Evolutionary conservation across 1,140 invertebrate genomes (phyloP).

Genomic region (Liolophura sinensis): DNA sequence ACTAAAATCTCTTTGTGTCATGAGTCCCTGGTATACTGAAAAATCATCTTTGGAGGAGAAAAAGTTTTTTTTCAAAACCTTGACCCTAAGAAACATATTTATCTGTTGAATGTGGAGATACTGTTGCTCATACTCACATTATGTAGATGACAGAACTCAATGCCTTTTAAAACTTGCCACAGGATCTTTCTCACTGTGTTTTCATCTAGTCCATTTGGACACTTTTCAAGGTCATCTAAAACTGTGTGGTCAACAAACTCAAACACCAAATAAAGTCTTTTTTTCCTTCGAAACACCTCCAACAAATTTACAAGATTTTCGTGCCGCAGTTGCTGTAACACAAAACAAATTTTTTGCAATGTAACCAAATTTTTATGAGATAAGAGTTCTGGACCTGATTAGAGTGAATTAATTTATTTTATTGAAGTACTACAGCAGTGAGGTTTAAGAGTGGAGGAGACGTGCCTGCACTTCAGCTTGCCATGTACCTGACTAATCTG

Average conservation of each 20-base stretch:
- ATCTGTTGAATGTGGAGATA: too few species aligned
- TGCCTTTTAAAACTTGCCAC: constrained; percentile 79
- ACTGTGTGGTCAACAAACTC: constrained; percentile 87
- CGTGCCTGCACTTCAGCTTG: too few species aligned
- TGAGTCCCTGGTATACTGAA: too few species aligned
- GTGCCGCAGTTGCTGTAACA: constrained; percentile 77
- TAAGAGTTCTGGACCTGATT: background rate
- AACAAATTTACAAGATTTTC: constrained; percentile 88
- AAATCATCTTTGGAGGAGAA: too few species aligned
- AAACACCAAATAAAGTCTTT: constrained; percentile 85
- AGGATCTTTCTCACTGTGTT: constrained; percentile 73
- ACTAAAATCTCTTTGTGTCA: too few species aligned
- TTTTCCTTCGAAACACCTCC: constrained; percentile 81
- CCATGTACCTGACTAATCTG: too few species aligned
- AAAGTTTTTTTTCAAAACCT: too few species aligned
- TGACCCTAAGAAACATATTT: too few species aligned
- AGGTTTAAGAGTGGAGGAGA: background rate
- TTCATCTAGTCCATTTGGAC: constrained; percentile 72
- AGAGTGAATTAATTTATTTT: background rate
- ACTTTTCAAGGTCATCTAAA: constrained; percentile 78
- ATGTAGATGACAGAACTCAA: constrained; percentile 84
- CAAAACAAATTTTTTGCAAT: constrained; percentile 27
- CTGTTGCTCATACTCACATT: constrained; percentile 78
- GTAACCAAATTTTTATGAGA: background rate
- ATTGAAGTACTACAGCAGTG: background rate